These are phyloP conservation scores for Aphelocoma californica DNA, from an alignment of 2,797 vertebrate genomes.

Conservation along the genomic window DNA sequence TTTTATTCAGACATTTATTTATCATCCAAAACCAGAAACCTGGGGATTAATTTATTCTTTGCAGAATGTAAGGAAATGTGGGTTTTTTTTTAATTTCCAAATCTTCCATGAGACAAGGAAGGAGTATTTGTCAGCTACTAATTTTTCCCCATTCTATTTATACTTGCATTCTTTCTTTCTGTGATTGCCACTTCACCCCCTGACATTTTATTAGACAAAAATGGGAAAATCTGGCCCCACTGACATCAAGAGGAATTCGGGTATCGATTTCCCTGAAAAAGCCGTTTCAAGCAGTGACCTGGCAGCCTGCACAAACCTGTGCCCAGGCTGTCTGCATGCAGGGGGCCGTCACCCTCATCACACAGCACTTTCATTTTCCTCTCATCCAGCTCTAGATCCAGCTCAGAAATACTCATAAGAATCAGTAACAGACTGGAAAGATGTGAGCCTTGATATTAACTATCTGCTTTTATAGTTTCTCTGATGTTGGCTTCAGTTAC, in stretches of 20 bases:
- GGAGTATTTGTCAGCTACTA: not conserved
- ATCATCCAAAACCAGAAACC: constrained; percentile 14
- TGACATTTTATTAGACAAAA: constrained; percentile 27
- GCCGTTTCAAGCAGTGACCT: not conserved
- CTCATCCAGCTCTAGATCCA: not conserved
- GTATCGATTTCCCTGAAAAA: constrained; percentile 19
- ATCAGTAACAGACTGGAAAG: constrained; percentile 33
- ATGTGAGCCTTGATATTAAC: constrained; percentile 44
- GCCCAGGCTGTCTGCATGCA: not conserved
- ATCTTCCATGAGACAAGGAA: not conserved
- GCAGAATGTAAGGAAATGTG: not conserved
- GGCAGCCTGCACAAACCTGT: not conserved
- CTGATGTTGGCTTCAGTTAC: constrained; percentile 47
- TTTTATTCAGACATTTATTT: constrained; percentile 46
- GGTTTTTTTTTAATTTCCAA: not conserved
- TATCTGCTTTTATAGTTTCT: constrained; percentile 35
- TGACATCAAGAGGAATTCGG: not conserved
- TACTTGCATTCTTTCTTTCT: constrained; percentile 9
- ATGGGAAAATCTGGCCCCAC: not conserved
- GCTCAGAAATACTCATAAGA: not conserved
- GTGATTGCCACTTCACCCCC: not conserved
- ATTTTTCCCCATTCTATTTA: not conserved
- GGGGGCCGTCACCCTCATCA: not conserved
- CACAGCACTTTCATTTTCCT: constrained; percentile 19
- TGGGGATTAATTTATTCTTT: constrained; percentile 3